Evolutionary conservation across 2,113 vertebrate genomes (phyloP).

Genomic region (Mesoclemmys tuberculata): DNA sequence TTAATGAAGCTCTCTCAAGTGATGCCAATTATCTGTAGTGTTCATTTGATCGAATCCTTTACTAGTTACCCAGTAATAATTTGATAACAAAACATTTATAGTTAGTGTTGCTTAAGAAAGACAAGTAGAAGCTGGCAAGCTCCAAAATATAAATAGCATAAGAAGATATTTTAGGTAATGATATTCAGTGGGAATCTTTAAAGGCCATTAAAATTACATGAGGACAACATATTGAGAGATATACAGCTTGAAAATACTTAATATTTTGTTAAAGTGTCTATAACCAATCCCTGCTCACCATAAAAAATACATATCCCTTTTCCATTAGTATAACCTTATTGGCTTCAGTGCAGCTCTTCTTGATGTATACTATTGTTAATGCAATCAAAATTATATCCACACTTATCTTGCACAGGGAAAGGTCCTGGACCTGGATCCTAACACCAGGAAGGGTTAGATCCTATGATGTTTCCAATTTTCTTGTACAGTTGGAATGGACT

Average conservation of each 20-base stretch:
- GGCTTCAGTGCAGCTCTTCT: not conserved
- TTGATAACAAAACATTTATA: not conserved
- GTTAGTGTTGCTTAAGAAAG: not conserved
- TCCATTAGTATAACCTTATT: not conserved
- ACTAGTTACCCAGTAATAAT: not conserved
- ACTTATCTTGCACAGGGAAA: not conserved
- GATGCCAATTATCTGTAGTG: not conserved
- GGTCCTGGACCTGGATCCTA: rapidly evolving
- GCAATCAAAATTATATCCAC: not conserved
- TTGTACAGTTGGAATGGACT: not conserved
- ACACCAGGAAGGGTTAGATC: not conserved
- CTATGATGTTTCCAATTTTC: not conserved
- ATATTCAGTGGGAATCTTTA: not conserved
- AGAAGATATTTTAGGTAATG: not conserved
- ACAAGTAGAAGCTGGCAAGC: not conserved
- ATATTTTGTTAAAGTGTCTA: not conserved
- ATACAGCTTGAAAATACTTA: not conserved
- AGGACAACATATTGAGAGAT: not conserved
- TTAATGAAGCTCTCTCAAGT: not conserved
- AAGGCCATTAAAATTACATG: not conserved
- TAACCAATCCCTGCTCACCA: not conserved
- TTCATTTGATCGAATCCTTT: not conserved
- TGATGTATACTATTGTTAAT: not conserved
- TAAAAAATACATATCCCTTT: not conserved
- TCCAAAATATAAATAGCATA: not conserved